Evolutionary conservation across 2,797 vertebrate species (phyloP), one percentile per base, ranked within the genome.

Genomic region (Streptopelia turtur): DNA sequence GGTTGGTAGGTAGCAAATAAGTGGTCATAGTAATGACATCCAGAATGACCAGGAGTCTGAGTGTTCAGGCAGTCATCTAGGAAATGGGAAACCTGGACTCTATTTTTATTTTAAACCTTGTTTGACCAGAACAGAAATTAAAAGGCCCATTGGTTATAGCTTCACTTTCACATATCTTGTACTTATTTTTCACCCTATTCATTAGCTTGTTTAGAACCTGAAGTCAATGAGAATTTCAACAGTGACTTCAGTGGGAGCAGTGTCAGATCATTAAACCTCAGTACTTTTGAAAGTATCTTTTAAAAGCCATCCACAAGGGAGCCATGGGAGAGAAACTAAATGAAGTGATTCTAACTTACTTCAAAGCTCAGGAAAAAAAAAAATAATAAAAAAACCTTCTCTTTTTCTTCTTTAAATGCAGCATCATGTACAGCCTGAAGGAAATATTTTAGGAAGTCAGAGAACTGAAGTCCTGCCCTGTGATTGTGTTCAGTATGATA

Each of bases 201-300:
- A 79, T 92, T 89, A 85, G 5, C 56, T 93, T 90, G 39, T 92
- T 94, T 89, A 87, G 92, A 89, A 89, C 52, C 45, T 80, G 74
- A 87, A 87, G 35, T 90, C 43, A 91, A 60, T n/a, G n/a, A 31
- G 31, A 90, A 89, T 87, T 95, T 95, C 86, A 87, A 49, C n/a
- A 66, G 22, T 76, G 75, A 77, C 64, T 92, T 96, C 64, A 89
- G 77, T 84, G 66, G 28, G 35, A 95, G 16, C 25, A 65, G 27
- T 30, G 25, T 89, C 74, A 96, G 55, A 79, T 80, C 76, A 76
- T 87, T 91, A 95, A 95, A 66, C 13, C 11, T 79, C 88, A 69
- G 17, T 82, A 56, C 59, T 87, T 94, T 70, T 88, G 21, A 65
- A 90, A 81, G 66, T 28, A 39, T 69, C 27, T 88, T 93, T 92